Evolutionary conservation across 1,140 invertebrate species (phyloP), one percentile per base, ranked within the genome.

Genomic region (Sarcophaga peregrina): DNA sequence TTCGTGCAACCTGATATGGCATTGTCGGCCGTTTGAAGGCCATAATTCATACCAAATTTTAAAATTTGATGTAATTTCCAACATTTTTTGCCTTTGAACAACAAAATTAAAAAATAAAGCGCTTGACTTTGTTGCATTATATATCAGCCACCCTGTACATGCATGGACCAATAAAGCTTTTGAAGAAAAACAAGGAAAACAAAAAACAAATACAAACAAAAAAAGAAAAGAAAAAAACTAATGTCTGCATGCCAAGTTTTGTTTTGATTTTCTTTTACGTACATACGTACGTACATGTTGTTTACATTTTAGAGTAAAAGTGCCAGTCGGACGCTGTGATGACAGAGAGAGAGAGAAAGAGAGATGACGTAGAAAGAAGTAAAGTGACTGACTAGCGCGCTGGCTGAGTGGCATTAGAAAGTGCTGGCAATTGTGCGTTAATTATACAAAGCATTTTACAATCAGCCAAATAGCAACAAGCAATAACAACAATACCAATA

Each of bases 241-340:
- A 48, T 76, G 75, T 78, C 75, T 78, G n/a, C 75, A 52, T 78
- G 75, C n/a, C 75, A 78, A 78, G 15, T 78, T 52, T 78, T 78
- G 74, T 76, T 50, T 76, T 76, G 47, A 20, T 50, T 76, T 45
- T 48, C 74, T 48, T 76, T 76, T 47, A 47, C 46, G 3, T 76
- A 4, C 50, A 20, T 68, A n/a, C 47, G 48, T 47, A 47, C 46
- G 3, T 76, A 4, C 50, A 20, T 68, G 20, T 68, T 68, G n/a
- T 52, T 48, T 15, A 50, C 75, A 68, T 50, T 8, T 37, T 50
- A 78, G 47, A 78, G 75, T 78, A 78, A 78, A 78, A 78, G 75
- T 78, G 75, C 47, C 75, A 50, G n/a, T 20, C n/a, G n/a, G n/a
- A n/a, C n/a, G n/a, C n/a, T n/a, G n/a, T n/a, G n/a, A n/a, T n/a